Conservation (phyloP, 2,888 invertebrate species). For the Neoascia interrupta region DNA sequence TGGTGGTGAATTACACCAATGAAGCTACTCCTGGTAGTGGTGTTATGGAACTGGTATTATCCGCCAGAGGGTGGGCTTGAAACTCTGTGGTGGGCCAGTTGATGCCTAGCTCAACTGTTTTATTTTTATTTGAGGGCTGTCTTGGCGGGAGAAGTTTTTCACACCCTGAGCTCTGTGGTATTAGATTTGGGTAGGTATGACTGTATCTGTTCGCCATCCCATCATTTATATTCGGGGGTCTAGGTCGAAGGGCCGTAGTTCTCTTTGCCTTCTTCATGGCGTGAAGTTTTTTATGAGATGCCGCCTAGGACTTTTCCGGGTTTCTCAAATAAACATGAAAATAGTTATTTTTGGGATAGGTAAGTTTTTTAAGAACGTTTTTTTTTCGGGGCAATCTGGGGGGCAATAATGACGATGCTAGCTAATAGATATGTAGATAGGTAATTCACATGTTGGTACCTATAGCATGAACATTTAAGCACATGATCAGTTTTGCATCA, state of each 20-base stretch:
- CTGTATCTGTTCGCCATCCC: too few species aligned
- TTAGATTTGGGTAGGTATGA: neutral
- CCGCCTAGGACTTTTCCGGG: constrained; percentile 22
- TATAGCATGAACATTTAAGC: too few species aligned
- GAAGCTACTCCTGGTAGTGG: too few species aligned
- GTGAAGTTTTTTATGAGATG: constrained; percentile 16
- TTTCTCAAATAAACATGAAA: constrained; percentile 1
- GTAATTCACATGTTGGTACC: too few species aligned
- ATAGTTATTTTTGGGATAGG: constrained; percentile 43
- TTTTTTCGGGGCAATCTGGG: too few species aligned
- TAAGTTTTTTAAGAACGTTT: too few species aligned
- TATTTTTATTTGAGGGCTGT: neutral
- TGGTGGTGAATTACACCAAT: too few species aligned
- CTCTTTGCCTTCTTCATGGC: constrained; percentile 8
- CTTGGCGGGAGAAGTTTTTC: constrained; percentile 17
- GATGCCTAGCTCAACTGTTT: neutral
- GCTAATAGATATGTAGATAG: too few species aligned
- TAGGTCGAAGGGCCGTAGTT: too few species aligned
- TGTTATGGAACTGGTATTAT: neutral
- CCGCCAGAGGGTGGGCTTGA: neutral
- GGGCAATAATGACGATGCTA: too few species aligned
- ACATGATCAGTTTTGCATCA: too few species aligned
- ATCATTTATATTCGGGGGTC: too few species aligned
- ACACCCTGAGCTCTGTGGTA: neutral
- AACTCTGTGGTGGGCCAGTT: constrained; percentile 42